Evolutionary conservation across 2,888 invertebrate genomes (phyloP).

Genomic region (Hecatera dysodea): DNA sequence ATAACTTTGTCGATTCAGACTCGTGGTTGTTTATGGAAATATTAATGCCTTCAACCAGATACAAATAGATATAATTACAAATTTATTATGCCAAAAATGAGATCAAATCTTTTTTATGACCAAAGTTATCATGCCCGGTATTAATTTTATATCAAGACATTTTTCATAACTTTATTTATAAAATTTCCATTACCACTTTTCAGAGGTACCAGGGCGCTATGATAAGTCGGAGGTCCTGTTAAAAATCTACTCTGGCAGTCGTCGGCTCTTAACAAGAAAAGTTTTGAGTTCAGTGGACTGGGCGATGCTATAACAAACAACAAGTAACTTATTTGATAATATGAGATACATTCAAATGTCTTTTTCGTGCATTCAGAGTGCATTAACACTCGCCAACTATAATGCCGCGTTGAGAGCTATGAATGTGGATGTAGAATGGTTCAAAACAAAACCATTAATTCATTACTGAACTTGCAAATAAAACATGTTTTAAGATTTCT

Average conservation of each 20-base stretch:
- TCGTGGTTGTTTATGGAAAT: neutral
- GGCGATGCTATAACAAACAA: slow-evolving; percentile 52
- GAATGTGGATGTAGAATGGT: neutral
- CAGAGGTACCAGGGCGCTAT: slow-evolving; percentile 65
- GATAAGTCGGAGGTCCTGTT: slow-evolving; percentile 62
- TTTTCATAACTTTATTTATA: slow-evolving; percentile 41
- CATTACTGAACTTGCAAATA: neutral
- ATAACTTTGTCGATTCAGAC: neutral
- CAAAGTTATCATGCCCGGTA: slow-evolving; percentile 12
- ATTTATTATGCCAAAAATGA: slow-evolving; percentile 12
- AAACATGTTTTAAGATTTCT: too few species aligned
- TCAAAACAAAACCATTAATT: neutral
- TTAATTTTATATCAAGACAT: slow-evolving; percentile 46
- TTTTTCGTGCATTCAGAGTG: too few species aligned
- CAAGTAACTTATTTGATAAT: slow-evolving; percentile 42
- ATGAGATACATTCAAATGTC: slow-evolving; percentile 41
- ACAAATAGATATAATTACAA: slow-evolving; percentile 15
- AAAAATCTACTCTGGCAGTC: slow-evolving; percentile 66
- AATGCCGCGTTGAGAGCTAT: neutral
- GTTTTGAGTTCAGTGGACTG: slow-evolving; percentile 64
- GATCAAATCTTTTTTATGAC: slow-evolving; percentile 13
- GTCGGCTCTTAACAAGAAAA: slow-evolving; percentile 73
- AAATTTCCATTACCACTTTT: slow-evolving; percentile 58
- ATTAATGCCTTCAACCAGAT: neutral
- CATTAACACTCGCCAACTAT: too few species aligned